A percentile compares a stretch with the other conserved stretches of the same genome.
These are phyloP conservation scores for Callorhinus ursinus DNA, from an alignment of 2,113 vertebrate species.

Conservation along the genomic window DNA sequence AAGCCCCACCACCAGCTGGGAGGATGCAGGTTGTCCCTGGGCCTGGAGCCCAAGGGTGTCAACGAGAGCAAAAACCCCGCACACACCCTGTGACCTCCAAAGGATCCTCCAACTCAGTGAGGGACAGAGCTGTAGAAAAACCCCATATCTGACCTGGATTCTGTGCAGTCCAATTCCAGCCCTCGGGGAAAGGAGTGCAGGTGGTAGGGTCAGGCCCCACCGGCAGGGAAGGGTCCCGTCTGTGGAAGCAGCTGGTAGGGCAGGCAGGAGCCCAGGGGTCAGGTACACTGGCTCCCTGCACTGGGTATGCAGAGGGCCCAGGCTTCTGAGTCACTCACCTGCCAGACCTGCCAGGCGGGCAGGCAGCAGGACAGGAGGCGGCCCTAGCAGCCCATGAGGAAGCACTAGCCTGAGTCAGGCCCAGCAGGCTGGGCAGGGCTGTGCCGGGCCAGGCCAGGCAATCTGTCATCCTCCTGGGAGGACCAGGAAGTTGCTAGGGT, in stretches of 20 bases:
- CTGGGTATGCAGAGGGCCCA: background rate
- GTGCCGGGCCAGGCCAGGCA: background rate
- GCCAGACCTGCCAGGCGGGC: conserved; percentile 60
- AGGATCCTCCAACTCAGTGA: background rate
- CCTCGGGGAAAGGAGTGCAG: fast-evolving
- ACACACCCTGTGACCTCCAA: background rate
- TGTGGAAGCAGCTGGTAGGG: background rate
- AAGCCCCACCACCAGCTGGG: background rate
- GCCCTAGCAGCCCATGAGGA: background rate
- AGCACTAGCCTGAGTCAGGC: background rate
- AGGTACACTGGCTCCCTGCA: background rate
- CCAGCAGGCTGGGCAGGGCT: background rate
- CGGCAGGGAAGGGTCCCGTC: background rate
- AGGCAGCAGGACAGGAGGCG: background rate
- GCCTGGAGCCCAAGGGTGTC: background rate
- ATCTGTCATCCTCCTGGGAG: background rate
- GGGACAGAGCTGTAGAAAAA: background rate
- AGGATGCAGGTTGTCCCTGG: background rate
- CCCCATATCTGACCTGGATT: conserved; percentile 50
- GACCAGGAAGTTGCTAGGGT: background rate
- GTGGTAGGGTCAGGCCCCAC: too few species aligned
- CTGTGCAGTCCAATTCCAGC: background rate
- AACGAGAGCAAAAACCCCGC: fast-evolving
- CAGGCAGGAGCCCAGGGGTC: background rate
- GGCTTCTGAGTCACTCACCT: conserved; percentile 67